Percentiles rank a stretch among this genome's conserved stretches.
These are phyloP conservation scores for Gorsachius goisagi DNA, from an alignment of 2,113 vertebrate genomes.

Conservation along the genomic window DNA sequence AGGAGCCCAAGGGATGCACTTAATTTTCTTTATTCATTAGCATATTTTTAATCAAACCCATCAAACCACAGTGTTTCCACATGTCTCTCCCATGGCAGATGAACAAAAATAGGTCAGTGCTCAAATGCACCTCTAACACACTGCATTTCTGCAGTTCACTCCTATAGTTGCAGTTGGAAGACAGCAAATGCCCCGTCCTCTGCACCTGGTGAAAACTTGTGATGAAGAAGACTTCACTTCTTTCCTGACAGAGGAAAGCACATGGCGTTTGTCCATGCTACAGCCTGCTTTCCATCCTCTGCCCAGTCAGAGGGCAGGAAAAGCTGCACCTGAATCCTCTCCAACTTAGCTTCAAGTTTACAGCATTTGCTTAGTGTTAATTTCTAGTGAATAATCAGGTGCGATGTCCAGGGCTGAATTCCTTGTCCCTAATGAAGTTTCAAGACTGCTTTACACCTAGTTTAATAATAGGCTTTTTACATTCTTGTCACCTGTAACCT, in stretches of 20 bases:
- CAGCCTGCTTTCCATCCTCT: neutral
- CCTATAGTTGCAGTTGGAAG: neutral
- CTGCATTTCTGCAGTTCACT: neutral
- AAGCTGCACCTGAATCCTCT: constrained; percentile 6
- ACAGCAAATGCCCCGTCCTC: neutral
- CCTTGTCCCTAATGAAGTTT: constrained; percentile 6
- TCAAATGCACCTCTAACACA: neutral
- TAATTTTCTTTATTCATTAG: constrained; percentile 68
- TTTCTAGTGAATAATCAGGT: constrained; percentile 29
- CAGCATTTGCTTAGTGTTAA: neutral
- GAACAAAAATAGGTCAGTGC: constrained; percentile 64
- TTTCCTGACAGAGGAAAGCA: neutral
- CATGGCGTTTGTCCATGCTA: neutral
- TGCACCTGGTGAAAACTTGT: neutral
- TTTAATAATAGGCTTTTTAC: constrained; percentile 52
- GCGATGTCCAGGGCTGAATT: constrained; percentile 40
- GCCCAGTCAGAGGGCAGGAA: neutral
- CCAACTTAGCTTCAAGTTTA: neutral
- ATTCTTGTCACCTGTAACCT: constrained; percentile 42
- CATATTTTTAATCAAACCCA: constrained; percentile 72
- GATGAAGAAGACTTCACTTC: neutral
- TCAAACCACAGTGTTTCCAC: constrained; percentile 67
- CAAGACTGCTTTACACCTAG: constrained; percentile 18
- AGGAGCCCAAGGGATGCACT: constrained; percentile 64
- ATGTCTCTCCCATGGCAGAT: constrained; percentile 59